Evolutionary conservation across 2,113 vertebrate species (phyloP).

Genomic region (Tricholaema leucomelas): DNA sequence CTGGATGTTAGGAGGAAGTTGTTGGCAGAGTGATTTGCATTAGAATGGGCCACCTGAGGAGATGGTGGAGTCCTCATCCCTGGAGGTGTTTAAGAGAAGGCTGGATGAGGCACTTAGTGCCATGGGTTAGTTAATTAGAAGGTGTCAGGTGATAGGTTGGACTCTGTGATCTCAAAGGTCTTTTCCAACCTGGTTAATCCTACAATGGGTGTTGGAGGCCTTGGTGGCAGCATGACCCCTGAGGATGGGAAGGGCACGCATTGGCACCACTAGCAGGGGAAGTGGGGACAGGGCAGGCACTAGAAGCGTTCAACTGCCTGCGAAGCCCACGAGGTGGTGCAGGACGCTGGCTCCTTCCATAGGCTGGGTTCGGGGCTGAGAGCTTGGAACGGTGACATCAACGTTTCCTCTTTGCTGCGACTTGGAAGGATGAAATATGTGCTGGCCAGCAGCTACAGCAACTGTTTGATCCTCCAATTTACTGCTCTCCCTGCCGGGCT

Average conservation of each 20-base stretch:
- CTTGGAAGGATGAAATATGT: background rate
- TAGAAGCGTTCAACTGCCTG: constrained; percentile 1
- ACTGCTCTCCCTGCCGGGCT: constrained; percentile 25
- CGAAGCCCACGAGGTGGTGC: background rate
- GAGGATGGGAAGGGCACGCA: rapidly evolving
- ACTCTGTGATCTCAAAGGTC: no score
- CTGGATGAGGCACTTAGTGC: no score
- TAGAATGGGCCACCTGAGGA: no score
- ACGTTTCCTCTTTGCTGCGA: background rate
- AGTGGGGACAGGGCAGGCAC: background rate
- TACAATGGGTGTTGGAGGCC: background rate
- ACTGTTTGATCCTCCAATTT: constrained; percentile 34
- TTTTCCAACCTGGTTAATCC: no score
- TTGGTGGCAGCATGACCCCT: rapidly evolving
- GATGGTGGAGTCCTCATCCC: no score
- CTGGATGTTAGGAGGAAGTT: no score
- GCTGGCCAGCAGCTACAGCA: constrained; percentile 1
- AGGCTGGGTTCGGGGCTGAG: background rate
- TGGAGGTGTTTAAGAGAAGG: no score
- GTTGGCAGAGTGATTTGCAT: no score
- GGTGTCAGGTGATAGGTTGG: no score
- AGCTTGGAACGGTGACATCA: background rate
- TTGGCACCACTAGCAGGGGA: background rate
- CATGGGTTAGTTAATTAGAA: no score
- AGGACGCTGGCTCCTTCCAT: background rate